Evolutionary conservation across 2,888 invertebrate species (phyloP), one percentile per base, ranked within the genome.

Genomic region (Plemyria rubiginata): DNA sequence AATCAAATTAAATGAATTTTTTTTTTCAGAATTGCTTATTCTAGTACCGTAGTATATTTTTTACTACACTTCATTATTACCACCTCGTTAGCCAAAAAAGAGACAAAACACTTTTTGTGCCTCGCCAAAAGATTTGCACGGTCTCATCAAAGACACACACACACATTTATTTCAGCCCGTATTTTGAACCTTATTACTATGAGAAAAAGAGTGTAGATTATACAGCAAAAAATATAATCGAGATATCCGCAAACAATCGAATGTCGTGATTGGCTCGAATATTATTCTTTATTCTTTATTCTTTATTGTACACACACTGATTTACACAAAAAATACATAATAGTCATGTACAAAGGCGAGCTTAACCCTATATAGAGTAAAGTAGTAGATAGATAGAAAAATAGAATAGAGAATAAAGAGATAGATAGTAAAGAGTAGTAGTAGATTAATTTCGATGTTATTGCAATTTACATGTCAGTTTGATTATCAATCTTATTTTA

Each of bases 191-290:
- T 49, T 74, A 71, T 59, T 0, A 0, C 12, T 0, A 15, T 1
- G 43, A 2, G 0, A 0, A 22, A 11, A 73, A 58, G 64, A 68
- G 45, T 55, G 54, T 53, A 59, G 55, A 62, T 72, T 52, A 52
- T 38, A 48, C 60, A 58, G 53, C 29, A 53, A 67, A 62, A 70
- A 71, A 67, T 65, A 56, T 55, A 70, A 79, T 79, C 78, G 73
- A 73, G 82, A 81, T 81, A 81, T 78, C 75, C 76, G 74, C 76
- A 73, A 79, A 84, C 83, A 82, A 84, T 84, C 77, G 79, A 76
- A 74, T 79, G 75, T 79, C 80, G 77, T 79, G 81, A 82, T 79
- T 80, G 75, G 75, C 75, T 77, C 77, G 13, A 74, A 75, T 74
- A 76, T 43, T n/a, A n/a, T n/a, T n/a, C n/a, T n/a, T n/a, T n/a